phyloP scores from a whole-genome alignment of 2,888 invertebrate species.

The Masnerella sp. region DNA sequence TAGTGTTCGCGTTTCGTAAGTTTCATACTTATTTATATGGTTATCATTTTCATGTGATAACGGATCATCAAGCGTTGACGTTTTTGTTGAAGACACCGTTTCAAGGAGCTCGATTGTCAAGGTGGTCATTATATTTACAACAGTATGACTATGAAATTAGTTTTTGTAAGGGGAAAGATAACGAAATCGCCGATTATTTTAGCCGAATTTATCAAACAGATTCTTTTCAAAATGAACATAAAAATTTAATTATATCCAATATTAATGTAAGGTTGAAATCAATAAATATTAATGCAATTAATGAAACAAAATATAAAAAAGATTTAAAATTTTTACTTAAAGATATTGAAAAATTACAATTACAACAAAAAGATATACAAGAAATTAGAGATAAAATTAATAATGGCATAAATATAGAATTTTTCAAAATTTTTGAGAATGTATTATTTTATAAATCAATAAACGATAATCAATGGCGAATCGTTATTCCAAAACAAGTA shows the following conservation, averaged over 20 bases:
- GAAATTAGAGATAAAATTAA: background rate
- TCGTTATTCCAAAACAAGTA: background rate
- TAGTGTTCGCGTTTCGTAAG: conserved; percentile 1
- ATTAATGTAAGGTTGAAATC: background rate
- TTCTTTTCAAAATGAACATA: background rate
- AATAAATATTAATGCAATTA: background rate
- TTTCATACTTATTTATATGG: conserved; percentile 12
- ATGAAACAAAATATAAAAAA: background rate
- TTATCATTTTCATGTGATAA: background rate
- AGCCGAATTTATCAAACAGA: background rate
- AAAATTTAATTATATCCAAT: background rate
- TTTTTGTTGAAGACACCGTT: conserved; percentile 9
- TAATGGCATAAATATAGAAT: background rate
- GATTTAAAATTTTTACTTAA: background rate
- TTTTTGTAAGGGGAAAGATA: background rate
- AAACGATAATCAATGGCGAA: background rate
- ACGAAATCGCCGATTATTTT: background rate
- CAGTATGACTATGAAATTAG: background rate
- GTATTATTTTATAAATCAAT: background rate
- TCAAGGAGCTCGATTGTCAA: conserved; percentile 2
- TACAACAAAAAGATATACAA: background rate
- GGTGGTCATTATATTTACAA: background rate
- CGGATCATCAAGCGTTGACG: conserved; percentile 20
- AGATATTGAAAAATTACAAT: background rate
- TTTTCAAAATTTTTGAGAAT: background rate